A percentile compares a stretch with the other conserved stretches of the same genome.
Conservation (phyloP, 1,140 invertebrate genomes). For the Hetaerina americana region DNA sequence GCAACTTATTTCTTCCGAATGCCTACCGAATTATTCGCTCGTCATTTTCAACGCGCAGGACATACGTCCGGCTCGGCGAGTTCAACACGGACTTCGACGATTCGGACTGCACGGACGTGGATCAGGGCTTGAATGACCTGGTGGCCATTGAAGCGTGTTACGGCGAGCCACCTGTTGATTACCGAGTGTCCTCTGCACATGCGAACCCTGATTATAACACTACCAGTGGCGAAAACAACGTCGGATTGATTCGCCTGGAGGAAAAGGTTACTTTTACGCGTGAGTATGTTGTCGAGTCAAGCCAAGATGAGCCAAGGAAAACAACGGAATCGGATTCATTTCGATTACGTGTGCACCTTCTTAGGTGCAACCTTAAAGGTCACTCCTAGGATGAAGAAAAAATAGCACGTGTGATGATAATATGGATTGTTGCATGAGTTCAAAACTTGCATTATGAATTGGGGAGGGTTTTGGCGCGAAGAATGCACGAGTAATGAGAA, state of each 20-base stretch:
- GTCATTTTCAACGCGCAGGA: too few relatives aligned
- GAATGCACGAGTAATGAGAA: too few relatives aligned
- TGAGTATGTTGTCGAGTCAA: background rate
- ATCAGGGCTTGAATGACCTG: background rate
- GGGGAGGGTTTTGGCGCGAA: too few relatives aligned
- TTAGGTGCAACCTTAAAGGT: too few relatives aligned
- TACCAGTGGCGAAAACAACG: background rate
- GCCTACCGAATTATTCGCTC: too few relatives aligned
- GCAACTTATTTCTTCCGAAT: too few relatives aligned
- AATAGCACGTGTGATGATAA: too few relatives aligned
- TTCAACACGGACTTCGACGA: background rate
- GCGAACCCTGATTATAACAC: background rate
- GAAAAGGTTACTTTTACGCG: background rate
- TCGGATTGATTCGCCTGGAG: background rate
- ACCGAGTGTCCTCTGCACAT: background rate
- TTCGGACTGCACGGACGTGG: background rate
- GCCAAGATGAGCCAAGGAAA: background rate
- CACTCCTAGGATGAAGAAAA: too few relatives aligned
- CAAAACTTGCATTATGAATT: too few relatives aligned
- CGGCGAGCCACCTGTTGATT: background rate
- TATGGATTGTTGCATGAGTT: too few relatives aligned
- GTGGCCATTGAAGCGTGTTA: background rate
- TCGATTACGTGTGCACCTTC: too few relatives aligned
- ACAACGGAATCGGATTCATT: too few relatives aligned
- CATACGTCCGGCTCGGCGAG: background rate